Conservation (phyloP, 2,797 vertebrate genomes). For the Bradypodion pumilum region DNA sequence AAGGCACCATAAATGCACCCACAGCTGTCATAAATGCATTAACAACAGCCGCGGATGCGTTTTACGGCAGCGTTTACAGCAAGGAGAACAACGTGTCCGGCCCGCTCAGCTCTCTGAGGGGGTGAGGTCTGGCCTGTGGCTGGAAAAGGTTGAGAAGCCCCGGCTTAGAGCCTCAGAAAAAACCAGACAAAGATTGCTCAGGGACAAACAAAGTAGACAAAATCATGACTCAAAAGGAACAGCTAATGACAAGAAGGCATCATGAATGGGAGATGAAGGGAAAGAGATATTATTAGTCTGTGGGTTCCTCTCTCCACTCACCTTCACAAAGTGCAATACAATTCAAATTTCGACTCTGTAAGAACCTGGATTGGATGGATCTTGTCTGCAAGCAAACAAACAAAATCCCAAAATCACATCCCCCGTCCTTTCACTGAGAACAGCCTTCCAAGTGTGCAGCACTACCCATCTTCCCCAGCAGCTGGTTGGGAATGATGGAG, state of each 20-base stretch:
- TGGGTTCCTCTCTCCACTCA: constrained; percentile 56
- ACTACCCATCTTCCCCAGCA: neutral
- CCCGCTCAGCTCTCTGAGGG: too few relatives aligned
- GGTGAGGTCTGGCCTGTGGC: too few relatives aligned
- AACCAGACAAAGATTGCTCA: too few relatives aligned
- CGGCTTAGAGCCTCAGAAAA: too few relatives aligned
- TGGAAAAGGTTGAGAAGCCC: too few relatives aligned
- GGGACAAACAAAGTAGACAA: too few relatives aligned
- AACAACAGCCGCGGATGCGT: too few relatives aligned
- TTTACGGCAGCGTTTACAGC: too few relatives aligned
- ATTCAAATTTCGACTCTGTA: constrained; percentile 98
- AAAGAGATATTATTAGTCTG: rapidly evolving
- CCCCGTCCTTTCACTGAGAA: neutral
- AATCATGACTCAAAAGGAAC: neutral
- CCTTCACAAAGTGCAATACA: constrained; percentile 99
- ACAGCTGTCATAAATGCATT: too few relatives aligned
- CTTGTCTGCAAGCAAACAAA: constrained; percentile 81
- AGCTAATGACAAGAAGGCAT: too few relatives aligned
- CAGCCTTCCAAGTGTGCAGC: neutral
- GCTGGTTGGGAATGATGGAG: neutral
- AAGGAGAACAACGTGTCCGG: too few relatives aligned
- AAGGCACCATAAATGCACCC: too few relatives aligned
- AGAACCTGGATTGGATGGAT: constrained; percentile 96
- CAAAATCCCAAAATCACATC: neutral
- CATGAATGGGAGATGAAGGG: neutral